A percentile compares a stretch with the other conserved stretches of the same genome.
Conservation (phyloP, 2,888 invertebrate species). For the Diarsia dahlii region DNA sequence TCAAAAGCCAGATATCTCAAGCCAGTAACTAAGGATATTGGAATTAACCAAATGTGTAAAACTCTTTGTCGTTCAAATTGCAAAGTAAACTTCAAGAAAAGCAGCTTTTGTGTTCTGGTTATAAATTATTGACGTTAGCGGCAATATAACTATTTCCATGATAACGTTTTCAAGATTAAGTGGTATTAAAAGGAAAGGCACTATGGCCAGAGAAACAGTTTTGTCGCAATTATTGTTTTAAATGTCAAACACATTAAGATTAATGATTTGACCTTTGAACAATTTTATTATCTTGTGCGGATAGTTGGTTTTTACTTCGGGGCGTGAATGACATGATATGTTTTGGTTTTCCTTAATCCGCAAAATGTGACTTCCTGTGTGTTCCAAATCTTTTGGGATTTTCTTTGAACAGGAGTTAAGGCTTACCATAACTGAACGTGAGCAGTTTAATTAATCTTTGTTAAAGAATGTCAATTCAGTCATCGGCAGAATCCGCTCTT, state of each 20-base stretch:
- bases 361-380: background rate
- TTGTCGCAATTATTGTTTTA: conserved; percentile 28
- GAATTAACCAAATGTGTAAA: background rate
- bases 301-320: conserved; percentile 13
- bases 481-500: background rate
- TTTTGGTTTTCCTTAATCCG: conserved; percentile 2
- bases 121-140: background rate
- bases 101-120: background rate
- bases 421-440: background rate
- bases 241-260: conserved; percentile 52
- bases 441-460: background rate
- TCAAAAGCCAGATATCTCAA: background rate
- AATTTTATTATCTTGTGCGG: conserved; percentile 19
- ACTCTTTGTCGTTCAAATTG: background rate
- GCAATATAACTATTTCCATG: background rate
- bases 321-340: conserved; percentile 16
- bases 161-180: background rate
- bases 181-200: conserved; percentile 29
- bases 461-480: background rate
- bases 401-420: background rate
- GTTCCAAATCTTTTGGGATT: background rate
- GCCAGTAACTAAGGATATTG: background rate
- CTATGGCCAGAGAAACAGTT: background rate
- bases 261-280: conserved; percentile 35
- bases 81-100: background rate